Percentiles rank a stretch among this genome's conserved stretches.
Conservation (phyloP, 1,140 invertebrate species). For the Marisa cornuarietis region DNA sequence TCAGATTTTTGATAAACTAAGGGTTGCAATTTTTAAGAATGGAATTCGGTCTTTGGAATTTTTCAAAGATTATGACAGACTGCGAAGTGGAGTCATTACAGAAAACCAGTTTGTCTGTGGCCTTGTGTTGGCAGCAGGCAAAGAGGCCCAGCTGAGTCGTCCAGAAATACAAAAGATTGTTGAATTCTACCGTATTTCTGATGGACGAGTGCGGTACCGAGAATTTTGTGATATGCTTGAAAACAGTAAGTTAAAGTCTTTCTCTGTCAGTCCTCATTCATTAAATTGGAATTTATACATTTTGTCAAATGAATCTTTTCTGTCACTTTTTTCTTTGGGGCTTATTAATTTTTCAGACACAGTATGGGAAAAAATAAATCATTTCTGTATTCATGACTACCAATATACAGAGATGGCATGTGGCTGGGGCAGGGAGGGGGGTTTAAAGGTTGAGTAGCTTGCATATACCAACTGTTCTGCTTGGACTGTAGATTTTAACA, state of each 20-base stretch:
- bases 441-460: too few relatives aligned
- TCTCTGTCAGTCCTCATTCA: neutral
- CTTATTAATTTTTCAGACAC: too few relatives aligned
- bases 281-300: too few relatives aligned
- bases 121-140: constrained; percentile 59
- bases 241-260: constrained; percentile 56
- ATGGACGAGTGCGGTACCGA: constrained; percentile 63
- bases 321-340: too few relatives aligned
- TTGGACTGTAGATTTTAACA: too few relatives aligned
- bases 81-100: constrained; percentile 63
- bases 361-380: too few relatives aligned
- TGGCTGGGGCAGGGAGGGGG: too few relatives aligned
- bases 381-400: too few relatives aligned
- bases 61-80: constrained; percentile 66
- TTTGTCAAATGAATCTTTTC: too few relatives aligned
- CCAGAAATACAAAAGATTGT: constrained; percentile 63
- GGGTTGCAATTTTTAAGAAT: constrained; percentile 62
- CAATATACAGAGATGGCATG: too few relatives aligned
- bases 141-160: constrained; percentile 61
- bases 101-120: constrained; percentile 66
- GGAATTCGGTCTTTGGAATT: constrained; percentile 65
- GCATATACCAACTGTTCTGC: too few relatives aligned
- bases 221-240: constrained; percentile 66
- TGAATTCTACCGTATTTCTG: constrained; percentile 60
- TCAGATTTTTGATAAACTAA: constrained; percentile 63